Percentiles rank a stretch among this genome's conserved stretches.
Evolutionary conservation across 2,797 vertebrate species (phyloP).

Genomic region (Karalla daura): DNA sequence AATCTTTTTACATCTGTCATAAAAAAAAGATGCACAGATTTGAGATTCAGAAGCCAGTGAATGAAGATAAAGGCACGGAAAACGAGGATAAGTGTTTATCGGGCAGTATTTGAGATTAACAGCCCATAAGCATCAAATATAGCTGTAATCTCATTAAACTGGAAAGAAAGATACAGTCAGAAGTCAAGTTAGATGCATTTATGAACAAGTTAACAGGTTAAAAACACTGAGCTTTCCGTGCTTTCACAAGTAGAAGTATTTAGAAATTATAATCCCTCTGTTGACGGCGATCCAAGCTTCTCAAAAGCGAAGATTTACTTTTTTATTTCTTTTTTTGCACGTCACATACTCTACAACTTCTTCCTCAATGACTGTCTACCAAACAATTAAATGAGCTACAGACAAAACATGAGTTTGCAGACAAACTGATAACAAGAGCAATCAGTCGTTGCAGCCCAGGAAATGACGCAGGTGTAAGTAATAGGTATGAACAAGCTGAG

Average conservation of each 20-base stretch:
- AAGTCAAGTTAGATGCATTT: neutral
- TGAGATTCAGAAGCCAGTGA: conserved; percentile 1
- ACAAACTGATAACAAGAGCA: neutral
- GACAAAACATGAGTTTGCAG: neutral
- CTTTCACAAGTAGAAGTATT: neutral
- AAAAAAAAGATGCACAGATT: neutral
- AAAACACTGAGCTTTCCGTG: neutral
- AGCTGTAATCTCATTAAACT: neutral
- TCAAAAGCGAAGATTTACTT: too few species aligned
- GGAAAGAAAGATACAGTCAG: conserved; percentile 1
- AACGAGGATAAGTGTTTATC: too few species aligned
- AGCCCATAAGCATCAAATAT: conserved; percentile 6
- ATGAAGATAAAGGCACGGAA: too few species aligned
- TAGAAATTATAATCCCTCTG: neutral
- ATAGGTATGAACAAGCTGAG: neutral
- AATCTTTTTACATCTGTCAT: neutral
- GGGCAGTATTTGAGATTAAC: conserved; percentile 3
- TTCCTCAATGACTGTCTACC: neutral
- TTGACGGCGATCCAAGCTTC: neutral
- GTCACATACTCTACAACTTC: too few species aligned
- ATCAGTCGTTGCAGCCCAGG: neutral
- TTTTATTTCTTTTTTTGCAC: neutral
- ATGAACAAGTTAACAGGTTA: neutral
- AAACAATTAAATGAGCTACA: neutral
- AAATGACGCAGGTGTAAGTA: neutral